Percentiles rank a stretch among this genome's conserved stretches.
phyloP scores from a whole-genome alignment of 2,797 vertebrate species.

The Bradypodion ventrale region DNA sequence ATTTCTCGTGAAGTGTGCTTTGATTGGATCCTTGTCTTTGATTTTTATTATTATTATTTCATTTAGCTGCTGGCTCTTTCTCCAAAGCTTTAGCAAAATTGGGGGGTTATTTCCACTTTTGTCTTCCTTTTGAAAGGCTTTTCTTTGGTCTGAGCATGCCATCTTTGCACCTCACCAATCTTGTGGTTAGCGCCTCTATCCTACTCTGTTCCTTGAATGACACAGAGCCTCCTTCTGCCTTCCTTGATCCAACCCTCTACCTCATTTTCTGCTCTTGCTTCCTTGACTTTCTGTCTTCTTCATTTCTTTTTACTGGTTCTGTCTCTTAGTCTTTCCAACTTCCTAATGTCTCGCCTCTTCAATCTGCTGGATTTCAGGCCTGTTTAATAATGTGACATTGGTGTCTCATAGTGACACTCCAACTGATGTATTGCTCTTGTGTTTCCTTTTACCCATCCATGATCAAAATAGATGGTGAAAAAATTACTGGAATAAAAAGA shows the following conservation, averaged over 20 bases:
- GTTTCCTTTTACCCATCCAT: fast-evolving
- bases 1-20: slow-evolving; percentile 75
- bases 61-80: slow-evolving; percentile 85
- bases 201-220: slow-evolving; percentile 75
- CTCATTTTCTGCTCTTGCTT: background rate
- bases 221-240: slow-evolving; percentile 69
- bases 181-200: slow-evolving; percentile 83
- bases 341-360: slow-evolving; percentile 14
- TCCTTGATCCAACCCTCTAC: background rate
- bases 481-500: background rate
- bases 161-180: slow-evolving; percentile 95
- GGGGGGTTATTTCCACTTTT: slow-evolving; percentile 74
- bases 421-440: fast-evolving
- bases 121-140: slow-evolving; percentile 80
- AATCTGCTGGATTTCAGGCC: slow-evolving; percentile 57
- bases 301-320: slow-evolving; percentile 14
- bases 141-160: slow-evolving; percentile 89
- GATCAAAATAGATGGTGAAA: background rate
- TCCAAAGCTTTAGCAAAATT: slow-evolving; percentile 83
- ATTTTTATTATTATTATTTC: slow-evolving; percentile 68
- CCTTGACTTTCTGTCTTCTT: background rate
- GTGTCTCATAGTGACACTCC: background rate
- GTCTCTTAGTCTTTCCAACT: slow-evolving; percentile 18
- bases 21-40: slow-evolving; percentile 67
- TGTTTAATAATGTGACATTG: slow-evolving; percentile 58